Conservation (phyloP, 1,140 invertebrate species). For the Anthonomus grandis region DNA sequence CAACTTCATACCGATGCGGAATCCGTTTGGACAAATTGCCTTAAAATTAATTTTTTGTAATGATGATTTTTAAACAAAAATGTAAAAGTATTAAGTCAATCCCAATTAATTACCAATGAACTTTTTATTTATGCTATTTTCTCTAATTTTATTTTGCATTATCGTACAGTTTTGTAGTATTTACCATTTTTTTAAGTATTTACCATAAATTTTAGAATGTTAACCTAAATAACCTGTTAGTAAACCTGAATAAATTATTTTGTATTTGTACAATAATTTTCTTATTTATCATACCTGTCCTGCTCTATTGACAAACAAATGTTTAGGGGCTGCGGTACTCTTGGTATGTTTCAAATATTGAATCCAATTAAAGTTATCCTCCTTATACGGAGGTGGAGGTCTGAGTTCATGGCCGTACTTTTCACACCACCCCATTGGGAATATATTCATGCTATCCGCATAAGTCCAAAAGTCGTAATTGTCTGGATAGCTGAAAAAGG, state of each 20-base stretch:
- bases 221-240: no score
- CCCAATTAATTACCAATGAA: no score
- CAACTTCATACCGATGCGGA: slow-evolving; percentile 87
- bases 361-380: slow-evolving; percentile 75
- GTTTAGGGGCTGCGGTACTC: slow-evolving; percentile 72
- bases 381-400: slow-evolving; percentile 68
- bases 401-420: slow-evolving; percentile 71
- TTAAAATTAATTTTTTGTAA: slow-evolving; percentile 37
- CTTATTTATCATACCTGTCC: slow-evolving; percentile 50
- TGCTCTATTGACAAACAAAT: slow-evolving; percentile 66
- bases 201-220: no score
- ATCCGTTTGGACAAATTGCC: slow-evolving; percentile 70
- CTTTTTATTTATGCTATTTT: no score
- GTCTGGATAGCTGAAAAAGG: slow-evolving; percentile 57
- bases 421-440: slow-evolving; percentile 91
- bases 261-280: no score
- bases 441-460: slow-evolving; percentile 85
- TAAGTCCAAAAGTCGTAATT: slow-evolving; percentile 94
- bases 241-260: no score
- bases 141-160: no score
- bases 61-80: background rate
- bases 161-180: no score
- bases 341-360: slow-evolving; percentile 76
- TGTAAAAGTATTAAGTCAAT: no score
- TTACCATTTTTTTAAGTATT: no score